Evolutionary conservation across 2,797 vertebrate genomes (phyloP), one percentile per base, ranked within the genome.

Genomic region (Nasua narica): DNA sequence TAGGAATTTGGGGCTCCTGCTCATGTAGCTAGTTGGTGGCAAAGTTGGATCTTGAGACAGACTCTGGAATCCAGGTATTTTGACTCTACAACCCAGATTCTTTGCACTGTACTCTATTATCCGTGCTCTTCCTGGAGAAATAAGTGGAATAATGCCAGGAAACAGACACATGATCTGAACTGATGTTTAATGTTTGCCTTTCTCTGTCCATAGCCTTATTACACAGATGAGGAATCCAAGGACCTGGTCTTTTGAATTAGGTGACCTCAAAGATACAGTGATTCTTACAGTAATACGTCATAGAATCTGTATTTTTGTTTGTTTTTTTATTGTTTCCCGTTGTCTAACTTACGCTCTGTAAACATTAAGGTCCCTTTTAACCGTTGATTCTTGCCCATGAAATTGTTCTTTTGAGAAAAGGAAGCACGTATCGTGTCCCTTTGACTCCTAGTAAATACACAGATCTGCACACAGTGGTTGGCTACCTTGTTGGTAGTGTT

Each of bases 381-480:
- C 48, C 5, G 35, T 29, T 85, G 89, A 87, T 37, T 95, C n/a
- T 97, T 96, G 52, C 54, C 19, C 29, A 74, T 37, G 90, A 82
- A 91, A 32, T 90, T 90, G 14, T 83, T 94, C 76, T 90, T 46
- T 95, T 92, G 79, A 93, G 84, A 96, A 93, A 86, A 95, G n/a
- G 32, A 91, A 54, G 48, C 5, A 62, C 27, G 12, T 74, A 83
- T 89, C 86, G 14, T 37, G 10, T 76, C n/a, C 19, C 23, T 7
- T 4, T 85, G 35, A 67, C 43, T 87, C 29, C 19, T 89, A 29
- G 58, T 70, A 91, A 40, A 67, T 65, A 92, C 35, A 87, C 58
- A 87, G 23, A 77, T 89, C 54, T 92, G 40, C 69, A 65, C 48
- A 37, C 40, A 74, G 48, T 91, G 67, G 13, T 54, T 60, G 72